Percentiles rank a stretch among this genome's conserved stretches.
These are phyloP conservation scores for Psephotus haematonotus DNA, from an alignment of 2,113 vertebrate genomes.

Conservation along the genomic window DNA sequence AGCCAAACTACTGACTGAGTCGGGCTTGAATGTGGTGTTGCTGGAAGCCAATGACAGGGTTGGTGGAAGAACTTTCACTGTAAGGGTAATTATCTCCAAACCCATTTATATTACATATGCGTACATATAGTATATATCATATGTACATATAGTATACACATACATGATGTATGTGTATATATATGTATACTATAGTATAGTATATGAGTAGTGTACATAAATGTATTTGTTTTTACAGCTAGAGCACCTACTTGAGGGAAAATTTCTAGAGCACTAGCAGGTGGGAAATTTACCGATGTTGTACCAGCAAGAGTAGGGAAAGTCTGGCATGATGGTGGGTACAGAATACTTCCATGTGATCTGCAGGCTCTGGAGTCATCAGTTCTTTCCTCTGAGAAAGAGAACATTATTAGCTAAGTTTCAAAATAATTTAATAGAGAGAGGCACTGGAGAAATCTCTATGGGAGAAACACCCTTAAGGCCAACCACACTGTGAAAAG, in stretches of 20 bases:
- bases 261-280: not conserved
- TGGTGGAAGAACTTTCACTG: conserved; percentile 92
- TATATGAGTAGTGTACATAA: not conserved
- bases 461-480: not conserved
- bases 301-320: not conserved
- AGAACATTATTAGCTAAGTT: not conserved
- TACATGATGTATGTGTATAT: not conserved
- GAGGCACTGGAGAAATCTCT: not conserved
- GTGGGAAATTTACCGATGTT: not conserved
- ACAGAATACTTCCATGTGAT: not conserved
- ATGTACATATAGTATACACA: not conserved
- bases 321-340: not conserved
- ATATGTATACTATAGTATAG: not conserved
- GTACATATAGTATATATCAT: not conserved
- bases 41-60: conserved; percentile 93
- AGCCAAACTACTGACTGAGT: conserved; percentile 88
- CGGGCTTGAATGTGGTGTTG: conserved; percentile 86
- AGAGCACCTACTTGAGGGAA: not conserved
- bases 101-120: not conserved
- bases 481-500: not conserved
- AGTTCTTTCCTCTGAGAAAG: not conserved
- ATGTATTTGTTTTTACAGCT: not conserved
- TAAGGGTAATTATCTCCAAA: conserved; percentile 79
- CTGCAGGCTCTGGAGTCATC: not conserved
- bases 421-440: not conserved